These are phyloP conservation scores for Leptocoma aspasia DNA, from an alignment of 2,113 vertebrate species.

Conservation along the genomic window DNA sequence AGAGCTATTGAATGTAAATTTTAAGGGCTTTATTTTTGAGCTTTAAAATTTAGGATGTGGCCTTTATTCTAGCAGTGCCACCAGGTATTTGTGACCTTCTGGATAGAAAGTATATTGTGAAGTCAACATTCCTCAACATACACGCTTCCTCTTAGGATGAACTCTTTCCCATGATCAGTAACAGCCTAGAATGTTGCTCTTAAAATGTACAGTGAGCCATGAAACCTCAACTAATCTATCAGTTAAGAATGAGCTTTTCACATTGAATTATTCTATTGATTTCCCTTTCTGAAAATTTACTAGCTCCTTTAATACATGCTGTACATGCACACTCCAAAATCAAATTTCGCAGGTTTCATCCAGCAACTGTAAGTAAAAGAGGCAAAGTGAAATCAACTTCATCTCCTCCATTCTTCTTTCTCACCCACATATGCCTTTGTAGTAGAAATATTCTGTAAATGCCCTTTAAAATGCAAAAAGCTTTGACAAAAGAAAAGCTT, in stretches of 20 bases:
- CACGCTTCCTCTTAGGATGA: background rate
- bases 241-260: background rate
- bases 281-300: background rate
- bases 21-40: background rate
- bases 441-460: background rate
- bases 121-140: background rate
- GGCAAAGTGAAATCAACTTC: background rate
- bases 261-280: background rate
- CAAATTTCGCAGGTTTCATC: background rate
- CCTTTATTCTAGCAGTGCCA: background rate
- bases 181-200: background rate
- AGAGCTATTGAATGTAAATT: background rate
- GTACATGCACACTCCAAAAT: background rate
- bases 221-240: background rate
- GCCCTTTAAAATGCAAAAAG: background rate
- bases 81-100: background rate
- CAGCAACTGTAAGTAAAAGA: background rate
- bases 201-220: background rate
- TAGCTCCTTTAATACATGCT: background rate
- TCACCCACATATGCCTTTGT: background rate
- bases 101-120: background rate
- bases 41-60: background rate
- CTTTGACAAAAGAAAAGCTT: background rate
- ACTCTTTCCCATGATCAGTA: background rate
- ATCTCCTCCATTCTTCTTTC: background rate